Percentiles rank a stretch among this genome's conserved stretches.
Evolutionary conservation across 2,113 vertebrate species (phyloP).

Genomic region (Suricata suricatta): DNA sequence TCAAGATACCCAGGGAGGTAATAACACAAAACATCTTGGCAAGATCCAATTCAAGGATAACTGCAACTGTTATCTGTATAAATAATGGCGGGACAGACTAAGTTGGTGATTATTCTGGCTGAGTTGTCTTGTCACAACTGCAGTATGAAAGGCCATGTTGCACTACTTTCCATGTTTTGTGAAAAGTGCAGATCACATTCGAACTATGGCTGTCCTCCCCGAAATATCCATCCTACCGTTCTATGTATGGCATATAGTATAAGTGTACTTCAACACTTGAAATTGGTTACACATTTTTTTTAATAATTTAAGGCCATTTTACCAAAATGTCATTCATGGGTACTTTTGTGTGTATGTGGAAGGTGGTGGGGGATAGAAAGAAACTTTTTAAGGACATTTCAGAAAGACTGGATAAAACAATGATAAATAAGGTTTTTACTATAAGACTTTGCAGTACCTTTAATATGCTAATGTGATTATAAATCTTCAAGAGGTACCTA

Average conservation of each 20-base stretch:
- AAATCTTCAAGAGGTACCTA: not conserved
- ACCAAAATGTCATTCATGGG: not conserved
- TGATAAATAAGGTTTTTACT: not conserved
- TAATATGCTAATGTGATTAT: not conserved
- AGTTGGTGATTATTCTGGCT: not conserved
- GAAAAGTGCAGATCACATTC: not conserved
- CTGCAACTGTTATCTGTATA: not conserved
- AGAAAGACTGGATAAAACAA: conserved; percentile 20
- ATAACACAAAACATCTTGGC: not conserved
- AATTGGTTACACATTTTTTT: not conserved
- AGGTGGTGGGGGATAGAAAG: not conserved
- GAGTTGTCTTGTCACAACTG: not conserved
- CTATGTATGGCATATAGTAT: not conserved
- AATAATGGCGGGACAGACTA: not conserved
- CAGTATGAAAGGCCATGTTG: not conserved
- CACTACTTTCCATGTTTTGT: not conserved
- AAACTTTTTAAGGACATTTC: not conserved
- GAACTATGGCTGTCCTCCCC: not conserved
- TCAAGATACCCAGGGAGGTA: not conserved
- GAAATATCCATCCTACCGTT: not conserved
- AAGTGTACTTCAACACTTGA: not conserved
- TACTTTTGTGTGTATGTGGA: not conserved
- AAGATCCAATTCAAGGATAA: conserved; percentile 8
- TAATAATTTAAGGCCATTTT: not conserved
- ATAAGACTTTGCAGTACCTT: not conserved